Base-by-base conservation (phyloP, 2,113 vertebrate species). In the Toxotes jaculatrix region DNA sequence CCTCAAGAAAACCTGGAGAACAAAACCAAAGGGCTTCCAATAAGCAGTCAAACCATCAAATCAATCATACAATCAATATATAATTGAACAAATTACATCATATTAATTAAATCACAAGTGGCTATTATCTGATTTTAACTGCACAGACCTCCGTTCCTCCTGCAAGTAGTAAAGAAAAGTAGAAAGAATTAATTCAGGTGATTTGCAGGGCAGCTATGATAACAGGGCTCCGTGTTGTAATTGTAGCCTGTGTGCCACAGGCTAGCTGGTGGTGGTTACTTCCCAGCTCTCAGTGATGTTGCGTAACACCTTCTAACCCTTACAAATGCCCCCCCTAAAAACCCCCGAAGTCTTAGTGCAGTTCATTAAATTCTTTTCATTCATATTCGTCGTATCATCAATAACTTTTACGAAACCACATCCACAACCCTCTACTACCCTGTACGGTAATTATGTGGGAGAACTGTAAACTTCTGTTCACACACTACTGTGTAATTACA, bases 171-270 rank as follows among this genome's bases (percentile, higher is more conserved):
- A 9, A 14, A 74, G 27, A 27, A 27, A 55, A 36, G 59, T 14
- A n/a, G 38, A 53, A 9, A 14, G 70, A 53, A 5, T 3, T 14
- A 51, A 77, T 42, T 19, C 42, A 74, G 74, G 59, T 53, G 65
- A 31, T 55, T 9, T 74, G 59, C 60, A 56, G 63, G 49, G 51
- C 56, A 70, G 73, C 34, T 9, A 16, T 69, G 79, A 85, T 77
- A 60, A 56, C 80, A 77, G 77, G 40, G 42, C 42, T 79, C 14
- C 60, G 79, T 65, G 67, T 68, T 75, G 56, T 64, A 77, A 68
- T 60, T 56, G 31, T 13, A 76, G 47, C 16, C 38, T 36, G 60
- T 34, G 45, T 6, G 19, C 72, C 66, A 61, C 66, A 49, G 70
- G 69, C 70, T 56, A 17, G 38, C 43, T 40, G 71, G 21, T 38